Conservation (phyloP, 2,888 invertebrate genomes). For the Stenurella melanura region DNA sequence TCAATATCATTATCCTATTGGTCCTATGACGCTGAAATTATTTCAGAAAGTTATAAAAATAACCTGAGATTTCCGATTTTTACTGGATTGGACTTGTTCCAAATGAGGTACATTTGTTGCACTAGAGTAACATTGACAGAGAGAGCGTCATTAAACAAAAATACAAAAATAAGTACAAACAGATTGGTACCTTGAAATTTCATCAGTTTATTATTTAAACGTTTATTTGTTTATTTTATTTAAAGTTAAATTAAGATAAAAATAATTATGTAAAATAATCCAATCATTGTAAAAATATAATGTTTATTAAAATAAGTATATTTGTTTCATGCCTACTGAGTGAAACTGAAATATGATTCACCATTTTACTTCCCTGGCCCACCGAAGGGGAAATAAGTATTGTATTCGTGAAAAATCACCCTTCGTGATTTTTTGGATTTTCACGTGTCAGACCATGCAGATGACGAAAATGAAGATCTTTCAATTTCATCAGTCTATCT, state of each 20-base stretch:
- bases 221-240: neutral
- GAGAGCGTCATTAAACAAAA: constrained; percentile 4
- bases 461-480: too few species aligned
- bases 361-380: too few species aligned
- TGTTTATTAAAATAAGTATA: neutral
- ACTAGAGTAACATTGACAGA: constrained; percentile 7
- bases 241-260: neutral
- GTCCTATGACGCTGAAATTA: constrained; percentile 11
- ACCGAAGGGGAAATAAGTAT: too few species aligned
- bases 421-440: too few species aligned
- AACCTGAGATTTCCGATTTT: constrained; percentile 17
- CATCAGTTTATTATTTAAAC: constrained; percentile 21
- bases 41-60: constrained; percentile 35
- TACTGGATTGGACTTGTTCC: constrained; percentile 35
- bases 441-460: too few species aligned
- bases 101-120: constrained; percentile 19
- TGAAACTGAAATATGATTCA: too few species aligned
- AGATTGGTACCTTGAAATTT: constrained; percentile 3
- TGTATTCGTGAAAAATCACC: too few species aligned
- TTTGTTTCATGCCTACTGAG: too few species aligned
- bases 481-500: too few species aligned
- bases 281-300: neutral
- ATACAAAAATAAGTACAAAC: constrained; percentile 25
- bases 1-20: neutral
- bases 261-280: neutral